Evolutionary conservation across 2,797 vertebrate genomes (phyloP).

Genomic region (Rhinatrema bivittatum): DNA sequence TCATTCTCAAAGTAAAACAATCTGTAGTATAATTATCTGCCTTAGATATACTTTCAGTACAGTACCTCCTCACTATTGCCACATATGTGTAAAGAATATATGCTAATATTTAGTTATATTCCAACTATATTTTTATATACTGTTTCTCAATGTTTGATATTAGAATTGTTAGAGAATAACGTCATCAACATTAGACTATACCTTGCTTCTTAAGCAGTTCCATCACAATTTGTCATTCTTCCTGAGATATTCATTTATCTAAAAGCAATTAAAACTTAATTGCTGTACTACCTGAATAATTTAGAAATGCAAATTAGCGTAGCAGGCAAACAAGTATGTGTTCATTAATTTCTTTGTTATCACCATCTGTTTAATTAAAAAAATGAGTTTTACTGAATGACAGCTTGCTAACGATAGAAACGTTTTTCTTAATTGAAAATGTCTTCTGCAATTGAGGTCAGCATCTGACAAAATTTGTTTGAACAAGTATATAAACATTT

Average conservation of each 20-base stretch:
- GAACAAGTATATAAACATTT: constrained; percentile 33
- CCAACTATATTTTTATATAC: too few relatives aligned
- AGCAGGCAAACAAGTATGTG: constrained; percentile 50
- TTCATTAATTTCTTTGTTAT: constrained; percentile 64
- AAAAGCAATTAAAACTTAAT: constrained; percentile 63
- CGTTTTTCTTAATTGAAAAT: constrained; percentile 50
- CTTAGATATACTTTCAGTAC: too few relatives aligned
- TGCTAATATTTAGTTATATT: too few relatives aligned
- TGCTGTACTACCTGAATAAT: constrained; percentile 58
- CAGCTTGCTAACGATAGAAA: constrained; percentile 52
- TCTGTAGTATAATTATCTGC: too few relatives aligned
- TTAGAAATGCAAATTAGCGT: constrained; percentile 57
- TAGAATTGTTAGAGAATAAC: constrained; percentile 17
- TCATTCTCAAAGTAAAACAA: too few relatives aligned
- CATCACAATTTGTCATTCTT: constrained; percentile 48
- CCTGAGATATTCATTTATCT: constrained; percentile 55
- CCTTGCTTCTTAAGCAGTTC: constrained; percentile 22
- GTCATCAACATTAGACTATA: neutral
- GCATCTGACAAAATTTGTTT: constrained; percentile 45
- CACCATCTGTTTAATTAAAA: constrained; percentile 64
- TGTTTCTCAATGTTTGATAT: neutral
- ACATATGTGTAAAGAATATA: too few relatives aligned
- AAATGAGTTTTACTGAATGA: constrained; percentile 57
- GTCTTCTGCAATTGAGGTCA: constrained; percentile 44
- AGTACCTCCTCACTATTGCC: too few relatives aligned